Base-by-base conservation (phyloP, 1,140 invertebrate genomes). In the Trinorchestia longiramus region DNA sequence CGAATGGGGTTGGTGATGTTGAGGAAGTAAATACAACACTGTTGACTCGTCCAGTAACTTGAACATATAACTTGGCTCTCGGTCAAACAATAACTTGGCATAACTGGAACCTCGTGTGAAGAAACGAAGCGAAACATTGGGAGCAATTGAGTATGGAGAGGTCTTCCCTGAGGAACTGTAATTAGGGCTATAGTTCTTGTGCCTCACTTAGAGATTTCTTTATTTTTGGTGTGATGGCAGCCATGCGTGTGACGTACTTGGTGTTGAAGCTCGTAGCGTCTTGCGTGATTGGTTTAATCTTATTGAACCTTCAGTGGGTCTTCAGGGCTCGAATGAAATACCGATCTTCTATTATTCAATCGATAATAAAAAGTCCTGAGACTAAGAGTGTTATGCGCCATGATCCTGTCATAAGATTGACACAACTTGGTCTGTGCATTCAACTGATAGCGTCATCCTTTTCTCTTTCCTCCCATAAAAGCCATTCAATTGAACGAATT, bases 181-280 rank as follows among this genome's bases (percentile, higher is more conserved):
- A 90, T 90, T 90, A 90, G n/a, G 41, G n/a, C 88, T 41, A 90
- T 15, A 90, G 43, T 90, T 41, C 43, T 90, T 90, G n/a, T 90
- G 43, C 43, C 47, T 90, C 43, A 43, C n/a, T 43, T 43, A 41
- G 15, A 90, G 88, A 28, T 41, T 42, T 15, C 88, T 15, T 90
- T 43, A 42, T 90, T 42, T 90, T 90, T 90, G 88, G 41, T 90
- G 88, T 90, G n/a, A 90, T 41, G 41, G 11, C n/a, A 43, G 43
- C 88, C 41, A 19, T 90, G 88, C 41, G 88, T 90, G 88, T 15
- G 88, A 90, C 88, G 17, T 90, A 90, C 88, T 90, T 77, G 88
- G 88, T 90, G 88, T 77, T 17, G n/a, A n/a, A n/a, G n/a, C 62
- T 11, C 62, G 15, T 28, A 77, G 62, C 62, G 62, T 77, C 62